phyloP scores from a whole-genome alignment of 2,113 vertebrate genomes.

The Nesospiza acunhae region DNA sequence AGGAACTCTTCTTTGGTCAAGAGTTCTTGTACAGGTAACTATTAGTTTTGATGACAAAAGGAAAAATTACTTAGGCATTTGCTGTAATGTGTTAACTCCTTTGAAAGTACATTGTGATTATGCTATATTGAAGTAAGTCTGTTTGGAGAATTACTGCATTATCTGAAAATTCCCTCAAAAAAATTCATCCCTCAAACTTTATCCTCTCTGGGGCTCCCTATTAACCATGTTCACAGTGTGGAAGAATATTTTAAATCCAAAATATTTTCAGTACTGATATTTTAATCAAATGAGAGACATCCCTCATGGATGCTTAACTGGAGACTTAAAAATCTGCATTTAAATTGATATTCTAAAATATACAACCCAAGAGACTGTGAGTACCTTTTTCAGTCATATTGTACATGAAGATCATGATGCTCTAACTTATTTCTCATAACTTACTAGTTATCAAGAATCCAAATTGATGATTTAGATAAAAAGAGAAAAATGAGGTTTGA shows the following conservation, averaged over 20 bases:
- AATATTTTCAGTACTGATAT: conserved; percentile 59
- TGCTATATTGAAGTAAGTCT: background rate
- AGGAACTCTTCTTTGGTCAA: background rate
- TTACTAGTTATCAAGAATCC: conserved; percentile 17
- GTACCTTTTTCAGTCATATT: background rate
- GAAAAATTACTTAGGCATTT: background rate
- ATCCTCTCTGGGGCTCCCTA: background rate
- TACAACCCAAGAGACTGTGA: conserved; percentile 28
- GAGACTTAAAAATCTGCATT: conserved; percentile 74
- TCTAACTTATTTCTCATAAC: conserved; percentile 35
- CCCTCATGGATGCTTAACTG: conserved; percentile 17
- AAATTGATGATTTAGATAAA: conserved; percentile 15
- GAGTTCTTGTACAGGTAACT: background rate
- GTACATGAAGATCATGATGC: background rate
- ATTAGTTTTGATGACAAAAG: conserved; percentile 4
- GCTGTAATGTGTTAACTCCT: background rate
- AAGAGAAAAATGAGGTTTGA: background rate
- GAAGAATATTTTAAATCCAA: conserved; percentile 53
- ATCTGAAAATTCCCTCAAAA: conserved; percentile 40
- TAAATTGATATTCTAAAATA: conserved; percentile 71
- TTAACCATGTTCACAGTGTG: conserved; percentile 9
- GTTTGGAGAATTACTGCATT: conserved; percentile 17
- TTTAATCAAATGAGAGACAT: conserved; percentile 68
- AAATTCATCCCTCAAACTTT: background rate
- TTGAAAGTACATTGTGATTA: conserved; percentile 12